A percentile compares a stretch with the other conserved stretches of the same genome.
phyloP scores from a whole-genome alignment of 2,888 invertebrate genomes.

The Drosophila neoperkinsi region DNA sequence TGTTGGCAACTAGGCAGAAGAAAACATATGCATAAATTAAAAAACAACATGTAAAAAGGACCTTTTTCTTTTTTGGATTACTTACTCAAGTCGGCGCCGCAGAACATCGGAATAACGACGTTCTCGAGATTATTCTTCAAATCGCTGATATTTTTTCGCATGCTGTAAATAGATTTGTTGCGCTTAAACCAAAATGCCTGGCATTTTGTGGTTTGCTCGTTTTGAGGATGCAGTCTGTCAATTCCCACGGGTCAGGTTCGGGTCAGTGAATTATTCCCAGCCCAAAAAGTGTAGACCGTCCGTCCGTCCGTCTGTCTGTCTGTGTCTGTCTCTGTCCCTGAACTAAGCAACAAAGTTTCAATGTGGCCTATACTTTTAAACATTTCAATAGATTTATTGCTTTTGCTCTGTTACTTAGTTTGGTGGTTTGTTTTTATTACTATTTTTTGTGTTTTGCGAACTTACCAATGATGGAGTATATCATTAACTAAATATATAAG shows the following conservation, averaged over 20 bases:
- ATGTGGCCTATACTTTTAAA: not conserved
- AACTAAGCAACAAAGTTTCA: constrained; percentile 44
- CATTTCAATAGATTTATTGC: not conserved
- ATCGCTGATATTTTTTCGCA: constrained; percentile 97
- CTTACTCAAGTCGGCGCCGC: constrained; percentile 93
- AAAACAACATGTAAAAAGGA: not conserved
- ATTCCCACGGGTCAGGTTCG: constrained; percentile 13
- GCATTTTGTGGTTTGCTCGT: not conserved
- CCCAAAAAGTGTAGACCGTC: not conserved
- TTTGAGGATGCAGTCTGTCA: constrained; percentile 15
- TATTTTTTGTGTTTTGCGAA: constrained; percentile 71
- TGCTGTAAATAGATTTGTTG: constrained; percentile 88
- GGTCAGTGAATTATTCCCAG: not conserved
- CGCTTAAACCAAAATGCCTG: constrained; percentile 48
- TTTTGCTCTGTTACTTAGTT: constrained; percentile 48
- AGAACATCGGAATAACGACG: constrained; percentile 99
- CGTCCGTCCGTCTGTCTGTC: not conserved
- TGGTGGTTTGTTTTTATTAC: constrained; percentile 9
- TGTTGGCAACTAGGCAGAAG: constrained; percentile 89
- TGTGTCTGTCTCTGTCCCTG: not conserved
- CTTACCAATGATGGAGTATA: constrained; percentile 98
- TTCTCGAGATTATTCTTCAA: constrained; percentile 96
- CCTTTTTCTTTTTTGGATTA: constrained; percentile 11
- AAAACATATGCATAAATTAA: not conserved
- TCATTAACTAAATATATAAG: constrained; percentile 99